phyloP scores from a whole-genome alignment of 2,113 vertebrate species.

The Siniperca chuatsi region DNA sequence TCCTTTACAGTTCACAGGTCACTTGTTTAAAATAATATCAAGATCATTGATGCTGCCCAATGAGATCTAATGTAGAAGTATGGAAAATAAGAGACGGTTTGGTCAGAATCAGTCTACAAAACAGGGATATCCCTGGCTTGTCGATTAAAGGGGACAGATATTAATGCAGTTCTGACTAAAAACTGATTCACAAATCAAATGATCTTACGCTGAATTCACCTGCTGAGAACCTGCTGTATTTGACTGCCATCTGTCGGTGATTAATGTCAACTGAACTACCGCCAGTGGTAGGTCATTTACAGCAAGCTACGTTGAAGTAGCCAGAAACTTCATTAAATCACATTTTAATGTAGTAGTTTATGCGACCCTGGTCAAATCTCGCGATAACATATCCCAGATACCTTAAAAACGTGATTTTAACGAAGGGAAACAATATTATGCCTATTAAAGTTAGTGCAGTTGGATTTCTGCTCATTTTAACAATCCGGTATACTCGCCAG shows the following conservation, averaged over 20 bases:
- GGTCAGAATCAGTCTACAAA: neutral
- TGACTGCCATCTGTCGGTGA: slow-evolving; percentile 61
- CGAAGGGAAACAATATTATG: neutral
- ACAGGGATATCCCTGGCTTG: neutral
- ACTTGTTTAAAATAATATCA: neutral
- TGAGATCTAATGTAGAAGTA: neutral
- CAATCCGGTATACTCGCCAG: slow-evolving; percentile 27
- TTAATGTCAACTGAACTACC: neutral
- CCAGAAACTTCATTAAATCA: neutral
- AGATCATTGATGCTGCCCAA: neutral
- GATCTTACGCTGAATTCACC: neutral
- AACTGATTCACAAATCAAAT: neutral
- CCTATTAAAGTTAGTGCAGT: neutral
- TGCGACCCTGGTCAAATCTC: slow-evolving; percentile 10
- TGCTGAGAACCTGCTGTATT: neutral
- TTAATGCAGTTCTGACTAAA: neutral
- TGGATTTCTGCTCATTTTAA: slow-evolving; percentile 40
- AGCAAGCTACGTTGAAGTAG: neutral
- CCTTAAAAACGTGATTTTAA: neutral
- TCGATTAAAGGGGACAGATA: neutral
- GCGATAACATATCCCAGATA: neutral
- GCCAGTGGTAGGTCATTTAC: neutral
- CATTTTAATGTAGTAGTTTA: neutral
- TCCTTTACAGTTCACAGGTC: neutral
- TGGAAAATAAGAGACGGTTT: neutral